Evolutionary conservation across 2,888 invertebrate species (phyloP), one percentile per base, ranked within the genome.

Genomic region (Cybosia mesomella): DNA sequence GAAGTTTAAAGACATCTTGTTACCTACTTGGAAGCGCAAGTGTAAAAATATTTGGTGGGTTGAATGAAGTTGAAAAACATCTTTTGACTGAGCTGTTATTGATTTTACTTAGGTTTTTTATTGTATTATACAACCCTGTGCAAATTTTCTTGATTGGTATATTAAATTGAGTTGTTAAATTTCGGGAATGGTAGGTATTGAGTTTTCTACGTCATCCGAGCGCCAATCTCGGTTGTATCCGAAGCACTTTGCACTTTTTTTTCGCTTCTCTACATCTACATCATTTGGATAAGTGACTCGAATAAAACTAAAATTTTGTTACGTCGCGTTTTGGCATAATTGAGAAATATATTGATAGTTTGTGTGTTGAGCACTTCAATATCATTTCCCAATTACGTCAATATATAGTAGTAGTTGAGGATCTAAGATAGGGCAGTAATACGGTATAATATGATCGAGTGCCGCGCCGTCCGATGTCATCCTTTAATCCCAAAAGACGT

Each of bases 11-110:
- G 7, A 49, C n/a, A 49, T n/a, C 43, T 13, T 64, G 61, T 15
- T 13, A 4, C 39, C 77, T 75, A 4, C 39, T 78, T 75, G 71
- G 71, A 80, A 82, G 83, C 73, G 85, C 87, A 87, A 85, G 84
- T 83, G 67, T 65, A 18, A 39, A 55, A 76, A 82, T 79, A 76
- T 80, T 73, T 80, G 82, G 81, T 81, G 75, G 64, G 70, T 68
- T 77, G 76, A 76, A 64, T 70, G 77, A 70, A 71, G 75, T 85
- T 84, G 83, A 83, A 83, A 86, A 85, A 87, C 82, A 5, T 77
- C 75, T 72, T 78, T 68, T 72, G 70, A 71, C 72, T 70, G 57
- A 62, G 32, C 71, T 73, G 49, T 66, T 81, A 82, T 79, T 81
- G 79, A 81, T 76, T 78, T 72, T 75, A 66, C 63, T 71, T 54